Evolutionary conservation across 2,113 vertebrate species (phyloP), one percentile per base, ranked within the genome.

Genomic region (Oceanodroma tethys): DNA sequence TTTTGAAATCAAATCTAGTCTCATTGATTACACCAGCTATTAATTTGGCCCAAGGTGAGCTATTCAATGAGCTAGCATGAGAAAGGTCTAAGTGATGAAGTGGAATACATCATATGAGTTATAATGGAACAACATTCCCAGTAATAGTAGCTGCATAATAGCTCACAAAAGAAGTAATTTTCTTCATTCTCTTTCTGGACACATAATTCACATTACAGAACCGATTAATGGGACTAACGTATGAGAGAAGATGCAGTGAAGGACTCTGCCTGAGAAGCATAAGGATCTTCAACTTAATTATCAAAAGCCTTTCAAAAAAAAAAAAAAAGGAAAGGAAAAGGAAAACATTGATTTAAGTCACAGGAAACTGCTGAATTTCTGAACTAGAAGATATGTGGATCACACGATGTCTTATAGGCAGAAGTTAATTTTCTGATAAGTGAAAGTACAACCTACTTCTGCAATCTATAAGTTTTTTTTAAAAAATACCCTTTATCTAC

Each of bases 321-420:
- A 23, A 12, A 38, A 32, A 32, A 32, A 48, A 29, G 10, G 22
- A 34, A 70, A 62, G 13, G 6, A 48, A 40, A 86, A 56, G 1
- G 10, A 43, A 93, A 82, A 48, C 8, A 4, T 26, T 71, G 2
- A 71, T 55, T 48, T n/a, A 42, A 32, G 4, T 43, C 11, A 63
- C 21, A 53, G 8, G 17, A 86, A 76, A n/a, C 27, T 66, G 8
- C 16, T 43, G 30, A 48, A 74, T 81, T 81, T 73, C 63, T 81
- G 22, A 73, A 47, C 10, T 65, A 55, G 42, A 86, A 42, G 30
- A 36, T 16, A n/a, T 23, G 11, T 47, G 21, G 9, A 76, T 76
- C 15, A 45, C n/a, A 63, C 0, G 0, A 53, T 63, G 4, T n/a
- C 7, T 60, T 21, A 63, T 16, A 90, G n/a, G 36, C 26, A 66